Conservation (phyloP, 2,888 invertebrate genomes). For the Rhingia rostrata region DNA sequence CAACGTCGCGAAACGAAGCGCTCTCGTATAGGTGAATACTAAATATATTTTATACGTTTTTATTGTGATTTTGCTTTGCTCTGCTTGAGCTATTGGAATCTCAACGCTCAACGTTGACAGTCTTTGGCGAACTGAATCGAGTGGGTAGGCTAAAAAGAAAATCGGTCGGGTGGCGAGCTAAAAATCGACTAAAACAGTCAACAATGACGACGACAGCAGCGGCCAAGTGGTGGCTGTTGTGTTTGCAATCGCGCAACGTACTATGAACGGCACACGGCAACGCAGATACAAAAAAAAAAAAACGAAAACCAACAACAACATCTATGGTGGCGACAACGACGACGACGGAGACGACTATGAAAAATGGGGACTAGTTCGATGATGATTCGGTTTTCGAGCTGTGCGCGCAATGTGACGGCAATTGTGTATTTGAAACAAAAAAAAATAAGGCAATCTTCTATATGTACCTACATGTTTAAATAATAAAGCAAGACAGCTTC, state of each 20-base stretch:
- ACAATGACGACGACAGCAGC: slow-evolving; percentile 51
- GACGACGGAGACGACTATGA: slow-evolving; percentile 49
- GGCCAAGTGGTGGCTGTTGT: slow-evolving; percentile 53
- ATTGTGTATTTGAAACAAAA: slow-evolving; percentile 25
- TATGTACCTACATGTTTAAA: slow-evolving; percentile 11
- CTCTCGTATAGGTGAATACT: slow-evolving; percentile 66
- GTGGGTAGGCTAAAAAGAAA: slow-evolving; percentile 73
- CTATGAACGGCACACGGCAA: slow-evolving; percentile 72
- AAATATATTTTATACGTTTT: slow-evolving; percentile 62
- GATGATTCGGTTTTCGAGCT: slow-evolving; percentile 59
- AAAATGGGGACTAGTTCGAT: slow-evolving; percentile 69
- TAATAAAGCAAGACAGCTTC: slow-evolving; percentile 14
- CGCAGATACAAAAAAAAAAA: slow-evolving; percentile 56
- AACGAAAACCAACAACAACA: slow-evolving; percentile 41
- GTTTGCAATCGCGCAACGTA: slow-evolving; percentile 63
- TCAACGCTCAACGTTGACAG: slow-evolving; percentile 73
- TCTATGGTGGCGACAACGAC: slow-evolving; percentile 35
- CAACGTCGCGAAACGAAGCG: slow-evolving; percentile 46
- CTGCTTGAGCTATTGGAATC: slow-evolving; percentile 65
- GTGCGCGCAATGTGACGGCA: slow-evolving; percentile 62
- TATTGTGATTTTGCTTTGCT: slow-evolving; percentile 38
- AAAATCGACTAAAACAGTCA: slow-evolving; percentile 70
- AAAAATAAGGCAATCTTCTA: slow-evolving; percentile 20
- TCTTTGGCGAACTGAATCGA: slow-evolving; percentile 73
- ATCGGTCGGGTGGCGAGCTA: slow-evolving; percentile 73